phyloP scores from a whole-genome alignment of 2,113 vertebrate species.

The Bothrops jararaca region DNA sequence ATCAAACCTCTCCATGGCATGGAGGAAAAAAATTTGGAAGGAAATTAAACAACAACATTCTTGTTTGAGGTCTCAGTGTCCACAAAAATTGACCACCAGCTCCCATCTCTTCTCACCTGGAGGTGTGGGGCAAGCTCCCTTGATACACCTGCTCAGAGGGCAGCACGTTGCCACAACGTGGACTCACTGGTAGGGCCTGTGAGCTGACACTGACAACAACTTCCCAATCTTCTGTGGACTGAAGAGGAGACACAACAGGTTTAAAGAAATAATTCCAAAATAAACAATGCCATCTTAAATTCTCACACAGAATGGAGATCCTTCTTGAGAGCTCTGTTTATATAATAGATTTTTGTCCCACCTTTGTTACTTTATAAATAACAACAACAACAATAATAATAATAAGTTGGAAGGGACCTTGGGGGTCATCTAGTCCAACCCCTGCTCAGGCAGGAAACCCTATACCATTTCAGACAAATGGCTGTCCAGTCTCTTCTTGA shows the following conservation, averaged over 20 bases:
- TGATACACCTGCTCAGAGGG: constrained; percentile 84
- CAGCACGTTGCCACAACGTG: constrained; percentile 81
- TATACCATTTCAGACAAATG: too few species aligned
- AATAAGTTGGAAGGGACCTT: too few species aligned
- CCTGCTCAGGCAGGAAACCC: too few species aligned
- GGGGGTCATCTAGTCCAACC: too few species aligned
- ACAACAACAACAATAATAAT: too few species aligned
- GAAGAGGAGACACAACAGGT: not conserved
- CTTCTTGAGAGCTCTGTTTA: not conserved
- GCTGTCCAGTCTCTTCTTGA: too few species aligned
- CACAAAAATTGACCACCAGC: too few species aligned
- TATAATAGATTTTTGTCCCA: not conserved
- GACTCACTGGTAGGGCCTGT: constrained; percentile 73
- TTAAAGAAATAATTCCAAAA: not conserved
- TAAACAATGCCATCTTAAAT: not conserved
- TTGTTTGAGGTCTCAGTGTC: not conserved
- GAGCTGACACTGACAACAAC: constrained; percentile 79
- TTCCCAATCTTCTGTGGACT: constrained; percentile 89
- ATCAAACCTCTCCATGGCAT: not conserved
- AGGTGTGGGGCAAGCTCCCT: constrained; percentile 70
- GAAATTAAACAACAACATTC: not conserved
- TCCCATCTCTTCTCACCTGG: constrained; percentile 36
- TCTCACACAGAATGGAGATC: not conserved
- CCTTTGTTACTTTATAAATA: not conserved
- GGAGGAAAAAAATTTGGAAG: not conserved